phyloP scores from a whole-genome alignment of 2,113 vertebrate species.

The Ceyx margarethae region DNA sequence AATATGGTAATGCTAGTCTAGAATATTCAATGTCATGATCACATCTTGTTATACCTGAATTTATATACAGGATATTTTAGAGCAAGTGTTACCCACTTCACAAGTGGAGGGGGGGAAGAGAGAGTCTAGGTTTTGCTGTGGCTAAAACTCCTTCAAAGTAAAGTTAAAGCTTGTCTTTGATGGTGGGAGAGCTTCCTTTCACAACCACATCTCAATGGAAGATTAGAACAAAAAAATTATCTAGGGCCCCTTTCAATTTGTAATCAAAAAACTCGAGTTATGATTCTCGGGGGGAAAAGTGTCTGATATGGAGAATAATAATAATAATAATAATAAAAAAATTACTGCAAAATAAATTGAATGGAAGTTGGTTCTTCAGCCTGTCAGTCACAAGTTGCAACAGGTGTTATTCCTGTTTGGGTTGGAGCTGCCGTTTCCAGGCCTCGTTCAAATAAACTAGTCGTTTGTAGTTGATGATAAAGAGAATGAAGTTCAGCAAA shows the following conservation, averaged over 20 bases:
- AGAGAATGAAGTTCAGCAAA: conserved; percentile 97
- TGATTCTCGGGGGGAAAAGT: conserved; percentile 68
- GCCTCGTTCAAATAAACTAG: conserved; percentile 99
- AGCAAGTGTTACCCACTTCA: conserved; percentile 72
- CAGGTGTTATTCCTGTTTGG: conserved; percentile 89
- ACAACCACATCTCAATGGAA: conserved; percentile 66
- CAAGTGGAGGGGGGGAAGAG: conserved; percentile 32
- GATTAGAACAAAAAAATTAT: conserved; percentile 72
- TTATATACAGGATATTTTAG: conserved; percentile 73
- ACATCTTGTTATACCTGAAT: conserved; percentile 77
- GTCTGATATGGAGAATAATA: conserved; percentile 76
- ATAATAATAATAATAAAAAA: conserved; percentile 37
- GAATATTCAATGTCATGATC: conserved; percentile 77
- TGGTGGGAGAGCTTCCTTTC: conserved; percentile 68
- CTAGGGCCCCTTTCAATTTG: conserved; percentile 72
- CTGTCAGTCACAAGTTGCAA: conserved; percentile 83
- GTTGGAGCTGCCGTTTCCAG: conserved; percentile 95
- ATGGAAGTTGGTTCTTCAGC: conserved; percentile 92
- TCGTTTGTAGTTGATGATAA: conserved; percentile 99
- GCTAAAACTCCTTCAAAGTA: conserved; percentile 76
- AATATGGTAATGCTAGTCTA: conserved; percentile 79
- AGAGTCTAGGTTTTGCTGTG: conserved; percentile 65
- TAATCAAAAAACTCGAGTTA: conserved; percentile 71
- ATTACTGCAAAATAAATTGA: conserved; percentile 93
- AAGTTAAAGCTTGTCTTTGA: conserved; percentile 85